Evolutionary conservation across 2,113 vertebrate genomes (phyloP).

Genomic region (Regulus satrapa): DNA sequence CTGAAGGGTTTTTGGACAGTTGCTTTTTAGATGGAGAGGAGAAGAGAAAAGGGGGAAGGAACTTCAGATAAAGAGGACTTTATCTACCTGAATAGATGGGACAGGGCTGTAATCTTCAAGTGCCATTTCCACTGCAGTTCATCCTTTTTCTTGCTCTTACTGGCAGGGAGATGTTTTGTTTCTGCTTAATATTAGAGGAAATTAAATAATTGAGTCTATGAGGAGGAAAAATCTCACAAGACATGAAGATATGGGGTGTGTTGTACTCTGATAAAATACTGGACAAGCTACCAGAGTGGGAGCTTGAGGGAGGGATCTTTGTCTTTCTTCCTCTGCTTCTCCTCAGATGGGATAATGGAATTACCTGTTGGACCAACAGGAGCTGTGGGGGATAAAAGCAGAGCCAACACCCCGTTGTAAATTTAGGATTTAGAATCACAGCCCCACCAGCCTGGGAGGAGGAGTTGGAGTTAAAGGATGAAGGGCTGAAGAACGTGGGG

Average conservation of each 20-base stretch:
- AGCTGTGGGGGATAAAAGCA: not conserved
- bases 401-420: fast-evolving
- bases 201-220: not conserved
- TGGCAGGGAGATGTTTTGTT: not conserved
- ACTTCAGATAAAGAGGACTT: not conserved
- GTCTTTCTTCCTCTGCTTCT: not conserved
- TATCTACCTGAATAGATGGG: not conserved
- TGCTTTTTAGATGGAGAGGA: not conserved
- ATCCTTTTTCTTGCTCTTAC: not conserved
- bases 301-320: not conserved
- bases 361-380: not conserved
- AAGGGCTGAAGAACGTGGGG: not conserved
- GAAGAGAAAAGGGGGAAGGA: not conserved
- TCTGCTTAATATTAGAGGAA: not conserved
- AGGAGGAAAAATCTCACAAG: not conserved
- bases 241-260: not conserved
- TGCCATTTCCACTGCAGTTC: not conserved
- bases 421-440: not conserved
- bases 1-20: not conserved
- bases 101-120: not conserved
- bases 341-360: not conserved
- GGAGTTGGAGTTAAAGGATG: not conserved
- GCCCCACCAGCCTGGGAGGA: not conserved
- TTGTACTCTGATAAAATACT: not conserved
- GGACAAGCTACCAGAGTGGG: not conserved